phyloP scores from a whole-genome alignment of 2,888 invertebrate species.

The Pherbina coryleti region DNA sequence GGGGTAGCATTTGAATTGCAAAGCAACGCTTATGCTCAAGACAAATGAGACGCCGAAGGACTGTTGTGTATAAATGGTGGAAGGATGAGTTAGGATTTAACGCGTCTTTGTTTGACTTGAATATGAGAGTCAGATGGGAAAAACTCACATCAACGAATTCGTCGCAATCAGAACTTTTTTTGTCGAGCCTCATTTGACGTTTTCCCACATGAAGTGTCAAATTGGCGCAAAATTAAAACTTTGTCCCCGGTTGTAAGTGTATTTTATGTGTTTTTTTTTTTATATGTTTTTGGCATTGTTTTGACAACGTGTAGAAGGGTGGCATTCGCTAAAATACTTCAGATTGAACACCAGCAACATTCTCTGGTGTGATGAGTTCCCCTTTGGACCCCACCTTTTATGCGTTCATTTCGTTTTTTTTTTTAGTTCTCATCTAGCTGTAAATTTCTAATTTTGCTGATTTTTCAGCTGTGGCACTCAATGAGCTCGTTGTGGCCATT shows the following conservation, averaged over 20 bases:
- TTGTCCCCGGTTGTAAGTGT: conserved; percentile 17
- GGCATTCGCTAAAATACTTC: not conserved
- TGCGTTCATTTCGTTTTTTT: not conserved
- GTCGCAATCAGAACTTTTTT: not conserved
- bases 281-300: conserved; percentile 19
- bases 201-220: conserved; percentile 50
- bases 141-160: conserved; percentile 21
- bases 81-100: no score
- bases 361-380: not conserved
- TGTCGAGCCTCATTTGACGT: not conserved
- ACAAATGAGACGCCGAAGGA: not conserved
- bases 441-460: conserved; percentile 53
- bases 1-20: not conserved
- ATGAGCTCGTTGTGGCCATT: conserved; percentile 38
- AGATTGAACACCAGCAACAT: not conserved
- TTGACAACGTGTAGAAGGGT: not conserved
- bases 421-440: not conserved
- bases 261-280: not conserved
- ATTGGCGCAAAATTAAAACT: conserved; percentile 44
- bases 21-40: not conserved
- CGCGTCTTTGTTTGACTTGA: conserved; percentile 22
- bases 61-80: not conserved
- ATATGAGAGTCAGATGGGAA: not conserved
- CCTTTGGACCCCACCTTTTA: not conserved
- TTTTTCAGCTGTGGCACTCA: conserved; percentile 61